Conservation (phyloP, 2,888 invertebrate species). For the Odontothrips loti region DNA sequence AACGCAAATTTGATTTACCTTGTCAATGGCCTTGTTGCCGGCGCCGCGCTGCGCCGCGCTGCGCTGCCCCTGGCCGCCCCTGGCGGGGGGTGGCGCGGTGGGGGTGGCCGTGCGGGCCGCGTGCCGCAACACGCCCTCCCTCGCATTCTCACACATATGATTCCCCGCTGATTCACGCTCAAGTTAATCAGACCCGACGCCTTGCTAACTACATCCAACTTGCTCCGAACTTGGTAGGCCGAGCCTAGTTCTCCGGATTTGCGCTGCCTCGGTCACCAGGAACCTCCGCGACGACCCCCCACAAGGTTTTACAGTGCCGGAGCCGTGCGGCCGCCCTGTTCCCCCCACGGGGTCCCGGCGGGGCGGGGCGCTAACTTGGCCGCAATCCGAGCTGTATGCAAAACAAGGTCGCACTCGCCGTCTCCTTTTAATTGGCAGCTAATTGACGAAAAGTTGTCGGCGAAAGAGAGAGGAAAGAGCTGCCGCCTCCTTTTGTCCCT, state of each 20-base stretch:
- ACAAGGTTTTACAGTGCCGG: too few relatives aligned
- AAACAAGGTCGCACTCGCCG: background rate
- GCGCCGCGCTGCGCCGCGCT: slow-evolving; percentile 45
- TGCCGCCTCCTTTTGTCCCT: too few relatives aligned
- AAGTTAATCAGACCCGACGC: too few relatives aligned
- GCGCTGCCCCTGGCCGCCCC: background rate
- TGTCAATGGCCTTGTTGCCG: slow-evolving; percentile 40
- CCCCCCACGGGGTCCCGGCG: too few relatives aligned
- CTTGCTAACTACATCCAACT: too few relatives aligned
- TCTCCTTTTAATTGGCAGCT: slow-evolving; percentile 7
- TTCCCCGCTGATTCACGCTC: background rate
- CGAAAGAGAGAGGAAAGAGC: background rate
- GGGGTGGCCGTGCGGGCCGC: slow-evolving; percentile 11
- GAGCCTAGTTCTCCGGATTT: too few relatives aligned
- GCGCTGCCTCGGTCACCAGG: too few relatives aligned
- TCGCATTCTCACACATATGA: slow-evolving; percentile 11
- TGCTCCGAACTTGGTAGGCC: too few relatives aligned
- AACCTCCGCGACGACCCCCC: too few relatives aligned
- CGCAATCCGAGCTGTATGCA: background rate
- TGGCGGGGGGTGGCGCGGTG: slow-evolving; percentile 38
- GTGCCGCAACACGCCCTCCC: slow-evolving; percentile 28
- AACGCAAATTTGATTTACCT: slow-evolving; percentile 50
- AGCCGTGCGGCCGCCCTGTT: too few relatives aligned
- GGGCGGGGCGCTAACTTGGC: too few relatives aligned
- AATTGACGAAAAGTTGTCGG: slow-evolving; percentile 17